Conservation (phyloP, 2,113 vertebrate species). For the Oreochromis spilurus region DNA sequence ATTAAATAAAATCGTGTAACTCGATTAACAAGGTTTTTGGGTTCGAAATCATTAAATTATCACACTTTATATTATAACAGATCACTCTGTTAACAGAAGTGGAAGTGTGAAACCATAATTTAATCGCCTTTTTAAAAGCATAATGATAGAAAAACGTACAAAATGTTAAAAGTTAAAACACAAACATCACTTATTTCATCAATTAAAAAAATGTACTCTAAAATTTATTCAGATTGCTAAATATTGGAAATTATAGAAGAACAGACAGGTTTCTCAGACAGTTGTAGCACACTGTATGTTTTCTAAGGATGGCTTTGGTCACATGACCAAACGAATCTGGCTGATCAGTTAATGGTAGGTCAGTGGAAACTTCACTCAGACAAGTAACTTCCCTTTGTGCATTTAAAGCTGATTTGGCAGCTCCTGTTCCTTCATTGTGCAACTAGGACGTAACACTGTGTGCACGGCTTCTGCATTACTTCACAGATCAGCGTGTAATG, state of each 20-base stretch:
- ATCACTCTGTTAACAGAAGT: neutral
- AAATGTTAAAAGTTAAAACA: neutral
- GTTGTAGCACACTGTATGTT: neutral
- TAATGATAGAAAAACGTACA: neutral
- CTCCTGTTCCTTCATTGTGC: slow-evolving; percentile 5
- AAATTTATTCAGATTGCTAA: neutral
- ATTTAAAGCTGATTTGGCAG: slow-evolving; percentile 4
- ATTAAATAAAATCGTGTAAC: neutral
- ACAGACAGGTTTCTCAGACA: neutral
- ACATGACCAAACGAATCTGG: neutral
- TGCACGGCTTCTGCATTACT: neutral
- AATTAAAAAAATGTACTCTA: neutral
- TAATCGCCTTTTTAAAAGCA: neutral
- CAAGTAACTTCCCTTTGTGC: slow-evolving; percentile 8
- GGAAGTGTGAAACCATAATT: neutral
- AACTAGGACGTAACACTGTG: neutral
- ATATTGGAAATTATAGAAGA: neutral
- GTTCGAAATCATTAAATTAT: neutral
- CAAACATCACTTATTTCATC: neutral
- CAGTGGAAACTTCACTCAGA: neutral
- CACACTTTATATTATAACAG: neutral
- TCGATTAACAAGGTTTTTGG: neutral
- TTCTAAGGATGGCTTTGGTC: neutral
- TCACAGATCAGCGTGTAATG: slow-evolving; percentile 19
- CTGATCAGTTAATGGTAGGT: neutral